Evolutionary conservation across 2,888 invertebrate species (phyloP).

Genomic region (Orthosia gothica): DNA sequence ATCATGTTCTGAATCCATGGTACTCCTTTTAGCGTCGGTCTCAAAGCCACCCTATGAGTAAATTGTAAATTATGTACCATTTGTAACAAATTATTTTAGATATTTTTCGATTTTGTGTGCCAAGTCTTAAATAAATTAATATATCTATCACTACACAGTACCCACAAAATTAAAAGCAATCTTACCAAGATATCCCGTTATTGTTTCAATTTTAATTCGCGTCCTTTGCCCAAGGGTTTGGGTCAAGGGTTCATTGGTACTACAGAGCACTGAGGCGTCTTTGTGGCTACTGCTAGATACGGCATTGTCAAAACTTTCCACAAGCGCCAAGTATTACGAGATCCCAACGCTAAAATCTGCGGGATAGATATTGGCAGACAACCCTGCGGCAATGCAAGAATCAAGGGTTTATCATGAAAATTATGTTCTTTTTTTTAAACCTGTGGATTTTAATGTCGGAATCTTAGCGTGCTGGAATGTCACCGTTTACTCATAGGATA

Average conservation of each 20-base stretch:
- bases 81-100: neutral
- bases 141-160: neutral
- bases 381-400: too few species aligned
- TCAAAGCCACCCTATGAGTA: too few species aligned
- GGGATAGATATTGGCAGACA: too few species aligned
- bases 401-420: too few species aligned
- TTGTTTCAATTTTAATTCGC: slow-evolving; percentile 57
- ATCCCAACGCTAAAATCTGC: too few species aligned
- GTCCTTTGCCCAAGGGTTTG: slow-evolving; percentile 18
- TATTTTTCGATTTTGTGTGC: neutral
- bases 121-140: neutral
- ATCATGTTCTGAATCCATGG: too few species aligned
- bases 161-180: slow-evolving; percentile 22
- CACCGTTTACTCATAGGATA: too few species aligned
- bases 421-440: too few species aligned
- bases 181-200: slow-evolving; percentile 29
- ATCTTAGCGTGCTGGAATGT: neutral
- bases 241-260: slow-evolving; percentile 29
- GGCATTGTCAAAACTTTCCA: neutral
- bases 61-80: too few species aligned
- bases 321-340: too few species aligned
- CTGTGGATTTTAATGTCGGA: too few species aligned
- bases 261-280: neutral
- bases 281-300: neutral
- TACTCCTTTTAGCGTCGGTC: too few species aligned